Evolutionary conservation across 2,888 invertebrate genomes (phyloP).

Genomic region (Zaprionus obscuricornis): DNA sequence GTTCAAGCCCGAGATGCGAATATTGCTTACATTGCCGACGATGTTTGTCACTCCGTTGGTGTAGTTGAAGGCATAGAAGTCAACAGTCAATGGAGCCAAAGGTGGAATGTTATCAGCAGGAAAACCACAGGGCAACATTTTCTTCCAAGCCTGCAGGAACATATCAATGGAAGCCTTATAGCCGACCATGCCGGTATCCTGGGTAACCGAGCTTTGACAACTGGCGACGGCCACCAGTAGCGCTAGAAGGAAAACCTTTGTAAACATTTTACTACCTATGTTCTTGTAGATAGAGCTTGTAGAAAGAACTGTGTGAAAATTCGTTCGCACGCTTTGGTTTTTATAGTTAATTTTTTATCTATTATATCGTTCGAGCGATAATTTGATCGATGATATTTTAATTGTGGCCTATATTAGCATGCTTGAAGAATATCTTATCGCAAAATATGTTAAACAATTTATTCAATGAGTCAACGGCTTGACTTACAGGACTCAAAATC

Average conservation of each 20-base stretch:
- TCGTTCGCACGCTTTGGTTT: neutral
- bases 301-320: slow-evolving; percentile 1
- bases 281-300: too few species aligned
- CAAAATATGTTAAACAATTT: too few species aligned
- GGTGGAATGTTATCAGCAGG: slow-evolving; percentile 51
- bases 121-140: slow-evolving; percentile 73
- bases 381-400: too few species aligned
- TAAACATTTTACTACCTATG: neutral
- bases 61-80: slow-evolving; percentile 24
- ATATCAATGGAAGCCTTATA: slow-evolving; percentile 50
- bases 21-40: slow-evolving; percentile 63
- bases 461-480: too few species aligned
- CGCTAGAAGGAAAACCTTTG: slow-evolving; percentile 33
- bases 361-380: too few species aligned
- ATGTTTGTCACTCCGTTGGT: slow-evolving; percentile 35
- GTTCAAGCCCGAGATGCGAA: slow-evolving; percentile 61
- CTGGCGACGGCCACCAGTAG: slow-evolving; percentile 33
- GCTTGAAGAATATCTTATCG: too few species aligned
- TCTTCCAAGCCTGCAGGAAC: slow-evolving; percentile 49
- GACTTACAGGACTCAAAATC: slow-evolving; percentile 3
- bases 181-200: slow-evolving; percentile 20
- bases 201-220: slow-evolving; percentile 13
- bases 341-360: slow-evolving; percentile 24
- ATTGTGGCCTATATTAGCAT: too few species aligned
- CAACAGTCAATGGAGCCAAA: slow-evolving; percentile 55